Base-by-base conservation (phyloP, 2,888 invertebrate genomes). In the Apodemia duryi region DNA sequence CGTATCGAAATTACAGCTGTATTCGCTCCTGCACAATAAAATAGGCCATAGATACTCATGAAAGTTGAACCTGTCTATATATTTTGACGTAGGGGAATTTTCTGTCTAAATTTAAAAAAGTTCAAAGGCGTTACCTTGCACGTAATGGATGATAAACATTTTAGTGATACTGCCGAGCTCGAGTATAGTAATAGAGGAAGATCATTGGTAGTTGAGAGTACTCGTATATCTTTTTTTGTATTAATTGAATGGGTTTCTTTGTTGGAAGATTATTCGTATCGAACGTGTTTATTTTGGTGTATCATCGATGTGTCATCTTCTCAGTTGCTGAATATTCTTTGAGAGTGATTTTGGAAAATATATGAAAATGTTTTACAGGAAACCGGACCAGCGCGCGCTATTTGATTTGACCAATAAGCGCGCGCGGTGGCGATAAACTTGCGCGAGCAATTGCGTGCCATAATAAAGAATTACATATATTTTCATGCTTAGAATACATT, bases 1-100 rank as follows among this genome's bases (percentile, higher is more conserved):
- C 82, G 85, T 85, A 86, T 84, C 83, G 84, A 81, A 88, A 89
- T 88, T 86, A 89, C 86, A 83, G 82, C 80, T 85, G 83, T 89
- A 52, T 46, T 46, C 13, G 13, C 46, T 46, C 46, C 13, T 46
- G 46, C 13, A 46, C 46, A 46, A 46, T 46, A 46, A 46, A 46
- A 46, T 46, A 13, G 46, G 46, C 46, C 13, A 46, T 13, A 46
- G 4, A 13, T 13, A 5, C 46, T 13, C 46, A 46, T 46, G 46
- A 46, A 46, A 46, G 46, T 46, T 5, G 46, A 46, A 46, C 13
- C 13, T 46, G 46, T 46, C 13, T 13, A 46, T 5, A 46, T 13
- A 13, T 13, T 46, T 46, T 46, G 11, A 11, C 46, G 13, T 46
- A 4, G 5, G 13, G 13, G 43, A 46, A 46, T 13, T 46, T 46